Evolutionary conservation across 2,888 invertebrate species (phyloP).

Genomic region (Cephus rjabovi): DNA sequence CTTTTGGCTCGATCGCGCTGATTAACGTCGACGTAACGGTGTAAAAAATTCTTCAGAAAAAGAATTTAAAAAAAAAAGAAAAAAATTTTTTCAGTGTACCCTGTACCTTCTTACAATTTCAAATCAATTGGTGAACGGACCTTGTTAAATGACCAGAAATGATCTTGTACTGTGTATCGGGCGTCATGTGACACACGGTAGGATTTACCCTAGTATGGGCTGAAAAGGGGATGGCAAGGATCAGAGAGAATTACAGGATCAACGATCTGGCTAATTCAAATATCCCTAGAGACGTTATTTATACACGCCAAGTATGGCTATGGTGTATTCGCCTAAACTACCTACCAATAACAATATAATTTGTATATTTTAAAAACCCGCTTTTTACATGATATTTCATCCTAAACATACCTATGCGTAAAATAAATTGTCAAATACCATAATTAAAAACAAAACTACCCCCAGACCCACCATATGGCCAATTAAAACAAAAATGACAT

Average conservation of each 20-base stretch:
- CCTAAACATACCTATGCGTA: background rate
- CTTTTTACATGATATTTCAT: background rate
- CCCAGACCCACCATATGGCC: background rate
- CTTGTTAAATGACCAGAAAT: slow-evolving; percentile 35
- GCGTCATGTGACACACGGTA: slow-evolving; percentile 37
- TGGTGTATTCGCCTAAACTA: background rate
- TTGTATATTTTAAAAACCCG: background rate
- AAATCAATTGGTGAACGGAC: slow-evolving; percentile 37
- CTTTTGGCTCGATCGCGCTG: slow-evolving; percentile 7
- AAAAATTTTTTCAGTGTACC: background rate
- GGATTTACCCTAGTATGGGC: background rate
- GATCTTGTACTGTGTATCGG: slow-evolving; percentile 27
- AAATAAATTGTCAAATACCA: background rate
- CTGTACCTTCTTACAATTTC: background rate
- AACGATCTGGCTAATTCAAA: slow-evolving; percentile 18
- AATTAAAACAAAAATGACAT: background rate
- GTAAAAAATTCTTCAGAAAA: background rate
- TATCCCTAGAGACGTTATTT: slow-evolving; percentile 15
- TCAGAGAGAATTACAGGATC: slow-evolving; percentile 12
- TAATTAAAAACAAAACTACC: background rate
- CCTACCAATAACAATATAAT: background rate
- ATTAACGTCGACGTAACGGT: background rate
- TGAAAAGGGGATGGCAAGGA: slow-evolving; percentile 11
- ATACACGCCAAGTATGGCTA: background rate
- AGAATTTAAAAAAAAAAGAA: background rate